Conservation (phyloP, 2,888 invertebrate genomes). For the Cepaea hortensis region DNA sequence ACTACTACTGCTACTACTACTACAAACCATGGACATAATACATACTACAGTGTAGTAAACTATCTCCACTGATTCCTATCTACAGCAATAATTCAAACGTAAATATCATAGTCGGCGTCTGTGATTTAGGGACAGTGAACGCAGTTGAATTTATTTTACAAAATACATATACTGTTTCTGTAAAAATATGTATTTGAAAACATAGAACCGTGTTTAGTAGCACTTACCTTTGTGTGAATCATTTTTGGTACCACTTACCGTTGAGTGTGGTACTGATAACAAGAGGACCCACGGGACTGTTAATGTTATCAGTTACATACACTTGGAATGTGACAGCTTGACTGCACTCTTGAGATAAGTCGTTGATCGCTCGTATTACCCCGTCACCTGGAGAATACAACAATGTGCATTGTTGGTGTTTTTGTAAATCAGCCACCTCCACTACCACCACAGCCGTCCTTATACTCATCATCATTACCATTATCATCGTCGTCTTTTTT, state of each 20-base stretch:
- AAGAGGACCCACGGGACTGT: constrained; percentile 28
- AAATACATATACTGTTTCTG: too few relatives aligned
- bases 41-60: too few relatives aligned
- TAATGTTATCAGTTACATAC: constrained; percentile 23
- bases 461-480: not conserved
- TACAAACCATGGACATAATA: not conserved
- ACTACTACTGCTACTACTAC: constrained; percentile 14
- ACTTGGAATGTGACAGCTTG: constrained; percentile 27
- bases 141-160: too few relatives aligned
- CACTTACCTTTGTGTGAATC: too few relatives aligned
- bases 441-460: not conserved
- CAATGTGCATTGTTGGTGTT: not conserved
- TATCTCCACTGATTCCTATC: too few relatives aligned
- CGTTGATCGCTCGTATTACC: constrained; percentile 5
- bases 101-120: too few relatives aligned
- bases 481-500: not conserved
- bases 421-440: not conserved
- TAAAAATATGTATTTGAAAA: too few relatives aligned
- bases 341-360: constrained; percentile 30
- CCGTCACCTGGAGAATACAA: constrained; percentile 17
- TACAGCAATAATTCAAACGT: too few relatives aligned
- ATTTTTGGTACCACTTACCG: constrained; percentile 4
- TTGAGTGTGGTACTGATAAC: constrained; percentile 23
- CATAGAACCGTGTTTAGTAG: too few relatives aligned
- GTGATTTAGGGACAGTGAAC: too few relatives aligned